Conservation (phyloP, 2,113 vertebrate species). For the Dasypus novemcinctus region DNA sequence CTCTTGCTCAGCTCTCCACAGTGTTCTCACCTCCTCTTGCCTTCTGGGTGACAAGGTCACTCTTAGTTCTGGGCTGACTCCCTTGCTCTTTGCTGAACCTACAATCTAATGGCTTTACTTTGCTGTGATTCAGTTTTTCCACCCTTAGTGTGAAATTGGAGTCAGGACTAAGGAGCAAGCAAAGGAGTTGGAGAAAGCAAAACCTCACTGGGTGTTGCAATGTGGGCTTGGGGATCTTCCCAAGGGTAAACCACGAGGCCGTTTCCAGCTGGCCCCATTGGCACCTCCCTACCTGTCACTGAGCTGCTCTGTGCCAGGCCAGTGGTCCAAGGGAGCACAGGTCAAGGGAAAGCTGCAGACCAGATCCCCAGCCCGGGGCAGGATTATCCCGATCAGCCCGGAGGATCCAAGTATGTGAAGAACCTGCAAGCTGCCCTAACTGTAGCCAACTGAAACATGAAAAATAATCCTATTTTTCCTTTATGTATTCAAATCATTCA, state of each 20-base stretch:
- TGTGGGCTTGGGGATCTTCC: neutral
- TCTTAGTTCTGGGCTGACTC: neutral
- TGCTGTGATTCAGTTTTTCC: slow-evolving; percentile 32
- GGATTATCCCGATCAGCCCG: neutral
- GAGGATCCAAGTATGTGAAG: neutral
- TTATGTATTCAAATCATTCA: neutral
- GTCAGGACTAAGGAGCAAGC: neutral
- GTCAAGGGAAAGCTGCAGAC: neutral
- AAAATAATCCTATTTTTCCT: slow-evolving; percentile 15
- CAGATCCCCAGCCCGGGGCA: neutral
- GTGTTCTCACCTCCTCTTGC: neutral
- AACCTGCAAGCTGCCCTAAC: neutral
- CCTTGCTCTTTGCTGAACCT: neutral
- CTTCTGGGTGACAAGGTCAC: neutral
- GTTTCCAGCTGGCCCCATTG: neutral
- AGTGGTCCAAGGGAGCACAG: neutral
- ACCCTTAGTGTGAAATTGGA: slow-evolving; percentile 17
- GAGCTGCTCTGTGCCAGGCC: neutral
- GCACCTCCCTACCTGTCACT: neutral
- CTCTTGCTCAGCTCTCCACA: neutral
- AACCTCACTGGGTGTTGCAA: neutral
- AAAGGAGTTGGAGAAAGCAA: neutral
- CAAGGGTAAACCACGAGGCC: neutral
- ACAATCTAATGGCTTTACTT: neutral
- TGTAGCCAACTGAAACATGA: neutral